Base-by-base conservation (phyloP, 2,888 invertebrate species). In the Fragum sueziense region DNA sequence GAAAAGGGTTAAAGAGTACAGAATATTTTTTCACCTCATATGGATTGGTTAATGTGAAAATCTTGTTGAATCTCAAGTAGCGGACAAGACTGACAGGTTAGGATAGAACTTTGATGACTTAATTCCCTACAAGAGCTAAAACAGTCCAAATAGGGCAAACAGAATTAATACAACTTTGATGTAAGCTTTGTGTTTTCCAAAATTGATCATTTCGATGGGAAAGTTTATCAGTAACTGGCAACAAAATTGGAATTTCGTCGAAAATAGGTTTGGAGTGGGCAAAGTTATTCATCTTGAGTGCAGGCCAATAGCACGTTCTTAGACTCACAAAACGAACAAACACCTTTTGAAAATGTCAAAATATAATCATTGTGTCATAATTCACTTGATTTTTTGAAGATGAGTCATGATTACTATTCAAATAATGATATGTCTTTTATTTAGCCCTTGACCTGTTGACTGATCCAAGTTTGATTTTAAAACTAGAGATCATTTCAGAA, bases 311-410 rank as follows among this genome's bases (percentile, higher is more conserved):
- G 75, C 79, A 79, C 82, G 82, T 82, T 72, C 79, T 77, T 62
- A 62, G 77, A 79, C 74, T 82, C 79, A 82, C 57, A 62, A 59
- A n/a, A 74, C 70, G 79, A 72, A 75, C 77, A 79, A 82, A 82
- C 82, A 82, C 74, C 79, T 71, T 79, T 82, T 79, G 79, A 82
- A 76, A 75, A 82, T 69, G 81, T 81, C 81, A 81, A 74, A 74
- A 61, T 51, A 65, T 31, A n/a, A 73, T 65, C 65, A 65, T 65
- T 33, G 33, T 61, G 61, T 61, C 61, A 61, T 61, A 31, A 33
- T 61, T 33, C n/a, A 33, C 20, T 20, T 61, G 61, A 61, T 61
- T 31, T 61, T 61, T 57, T 22, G 11, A 7, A 22, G 25, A 57
- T 57, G 57, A 57, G n/a, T 57, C 57, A 57, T 57, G 14, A 27